Base-by-base conservation (phyloP, 2,888 invertebrate genomes). In the Homarus gammarus region DNA sequence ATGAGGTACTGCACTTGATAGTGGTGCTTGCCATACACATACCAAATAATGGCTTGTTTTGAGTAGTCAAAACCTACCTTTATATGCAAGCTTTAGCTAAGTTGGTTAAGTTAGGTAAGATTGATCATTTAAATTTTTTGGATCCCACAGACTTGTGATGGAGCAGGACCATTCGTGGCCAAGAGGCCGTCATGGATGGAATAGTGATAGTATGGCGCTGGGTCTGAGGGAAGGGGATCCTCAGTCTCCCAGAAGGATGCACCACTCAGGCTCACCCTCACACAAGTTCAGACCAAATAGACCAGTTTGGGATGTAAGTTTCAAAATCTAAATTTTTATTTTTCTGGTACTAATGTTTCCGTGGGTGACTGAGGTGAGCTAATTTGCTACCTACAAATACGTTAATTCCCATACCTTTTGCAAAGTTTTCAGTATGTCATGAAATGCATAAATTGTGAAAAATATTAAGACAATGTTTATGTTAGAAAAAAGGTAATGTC, bases 231-330 rank as follows among this genome's bases (percentile, higher is more conserved):
- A 89, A 27, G 78, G 88, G 6, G 84, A 51, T 22, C 51, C 51
- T 38, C 84, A 83, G 36, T 84, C 88, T 33, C 84, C 83, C 5
- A 89, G 88, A 70, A 77, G 88, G 70, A 75, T 68, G 78, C 83
- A 77, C 33, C 88, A 89, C 68, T 83, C 78, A n/a, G 88, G 88
- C 10, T 79, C 79, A 27, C 86, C 86, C 27, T 79, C 86, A 27
- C 88, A 77, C 56, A 89, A 84, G 49, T 82, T 51, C 70, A 44
- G 38, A 40, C 70, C 77, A 22, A 72, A 56, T 22, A 89, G 84
- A 72, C 87, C 88, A 49, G 72, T 84, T 36, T 89, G 88, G 88
- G 88, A 84, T 89, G 84, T 89, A 61, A 78, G 88, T 84, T 22
- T 44, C 0, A 22, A 1, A 27, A 27, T 15, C 10, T 31, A 15